Base-by-base conservation (phyloP, 2,113 vertebrate genomes). In the Eupsittula cactorum region DNA sequence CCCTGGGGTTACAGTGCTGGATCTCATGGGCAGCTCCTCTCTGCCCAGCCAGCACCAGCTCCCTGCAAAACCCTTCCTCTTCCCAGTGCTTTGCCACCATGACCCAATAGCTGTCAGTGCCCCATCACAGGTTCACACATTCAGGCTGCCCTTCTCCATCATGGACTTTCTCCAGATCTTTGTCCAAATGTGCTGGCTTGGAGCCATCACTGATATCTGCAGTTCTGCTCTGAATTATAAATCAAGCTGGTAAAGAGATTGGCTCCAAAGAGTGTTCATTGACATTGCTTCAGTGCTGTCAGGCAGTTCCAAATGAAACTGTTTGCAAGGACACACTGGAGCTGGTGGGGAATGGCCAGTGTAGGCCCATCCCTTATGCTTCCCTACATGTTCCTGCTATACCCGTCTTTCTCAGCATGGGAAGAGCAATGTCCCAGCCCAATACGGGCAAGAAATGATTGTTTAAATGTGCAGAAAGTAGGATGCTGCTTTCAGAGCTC, bases 371-470 rank as follows among this genome's bases (percentile, higher is more conserved):
- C 27, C 57, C n/a, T 49, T 4, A 3, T 8, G 11, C 52, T 16
- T 70, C 64, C 42, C 24, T 18, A 9, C 24, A 9, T 1, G 4
- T 50, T 88, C 64, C 80, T 69, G 44, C 44, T 17, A 7, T 57
- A 14, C 4, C 15, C 31, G 5, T 13, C 52, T 35, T 29, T 57
- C 44, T 78, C 57, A 53, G 16, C 5, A 5, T 4, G 46, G 60
- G 68, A 23, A 35, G 10, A 31, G 14, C 8, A 15, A 4, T 21
- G 27, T 13, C 18, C 33, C 67, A 90, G 67, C n/a, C 31, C 37
- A 0, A 0, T 4, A 14, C 1, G 1, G 13, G 73, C 31, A 59
- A 73, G 67, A 14, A 65, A 64, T 1, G 0, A 9, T 35, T 44
- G 10, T 19, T 52, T 1, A 53, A 16, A 3, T 8, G 57, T 70